Conservation (phyloP, 37 sponge, comb jelly and placozoan species). For the Agelas oroides region DNA sequence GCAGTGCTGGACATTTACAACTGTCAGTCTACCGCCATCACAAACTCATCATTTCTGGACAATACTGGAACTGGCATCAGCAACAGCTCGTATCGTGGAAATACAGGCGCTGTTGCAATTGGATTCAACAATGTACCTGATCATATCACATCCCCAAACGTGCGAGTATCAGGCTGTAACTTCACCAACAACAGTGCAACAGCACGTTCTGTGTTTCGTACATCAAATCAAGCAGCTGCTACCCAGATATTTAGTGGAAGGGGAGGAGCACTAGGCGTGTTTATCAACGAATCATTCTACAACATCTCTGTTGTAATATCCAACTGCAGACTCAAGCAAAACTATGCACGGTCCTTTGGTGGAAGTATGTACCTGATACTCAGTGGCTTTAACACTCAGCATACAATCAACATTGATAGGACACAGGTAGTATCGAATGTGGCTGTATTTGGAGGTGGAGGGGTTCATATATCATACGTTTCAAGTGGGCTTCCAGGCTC, state of each 20-base stretch:
- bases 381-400: slow-evolving; percentile 6
- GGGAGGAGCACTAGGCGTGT: slow-evolving; percentile 69
- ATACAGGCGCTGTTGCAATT: slow-evolving; percentile 62
- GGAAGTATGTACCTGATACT: slow-evolving; percentile 59
- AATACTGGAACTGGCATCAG: slow-evolving; percentile 51
- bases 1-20: slow-evolving; percentile 79
- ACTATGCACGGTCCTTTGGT: slow-evolving; percentile 65
- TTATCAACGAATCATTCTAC: slow-evolving; percentile 42
- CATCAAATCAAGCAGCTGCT: slow-evolving; percentile 29
- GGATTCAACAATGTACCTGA: slow-evolving; percentile 44
- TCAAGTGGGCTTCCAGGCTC: slow-evolving; percentile 14
- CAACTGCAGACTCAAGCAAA: slow-evolving; percentile 24
- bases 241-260: slow-evolving; percentile 62
- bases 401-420: slow-evolving; percentile 6
- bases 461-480: slow-evolving; percentile 24
- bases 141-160: not conserved
- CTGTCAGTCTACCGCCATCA: slow-evolving; percentile 33
- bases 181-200: slow-evolving; percentile 54
- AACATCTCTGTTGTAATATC: slow-evolving; percentile 30
- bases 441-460: slow-evolving; percentile 56
- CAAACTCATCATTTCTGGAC: slow-evolving; percentile 34
- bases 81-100: slow-evolving; percentile 29
- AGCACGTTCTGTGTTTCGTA: not conserved
- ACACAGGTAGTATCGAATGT: slow-evolving; percentile 28
- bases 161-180: slow-evolving; percentile 4